Evolutionary conservation across 2,888 invertebrate species (phyloP), one percentile per base, ranked within the genome.

Genomic region (Mechanitis mazaeus): DNA sequence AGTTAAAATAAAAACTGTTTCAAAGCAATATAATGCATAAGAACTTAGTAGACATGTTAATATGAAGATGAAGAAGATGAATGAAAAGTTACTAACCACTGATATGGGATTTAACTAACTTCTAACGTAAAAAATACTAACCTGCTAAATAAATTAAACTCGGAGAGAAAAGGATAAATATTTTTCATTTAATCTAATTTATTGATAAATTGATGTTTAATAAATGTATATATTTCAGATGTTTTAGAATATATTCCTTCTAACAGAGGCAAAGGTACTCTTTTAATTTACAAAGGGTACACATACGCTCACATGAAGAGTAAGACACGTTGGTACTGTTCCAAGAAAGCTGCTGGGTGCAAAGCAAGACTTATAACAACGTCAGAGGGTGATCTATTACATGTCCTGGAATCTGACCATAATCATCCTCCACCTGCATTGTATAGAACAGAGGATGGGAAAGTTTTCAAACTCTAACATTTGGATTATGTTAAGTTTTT

Each of bases 231-330:
- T 38, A n/a, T 60, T 62, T 45, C 54, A 66, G 50, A 59, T 56
- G 31, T 62, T 28, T n/a, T 65, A 12, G 70, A 68, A 58, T 69
- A 67, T n/a, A 64, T 69, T 9, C 71, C 69, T 20, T 68, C 65
- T 5, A 68, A 69, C 31, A 68, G 69, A 1, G 71, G 71, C 6
- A 71, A 67, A 38, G 67, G 68, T 0, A 20, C 57, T 33, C 9
- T 68, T 50, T 63, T 73, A 0, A 56, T 75, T 3, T 74, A 71
- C 59, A 68, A 64, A n/a, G 71, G 72, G 4, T 68, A 68, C 35
- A 75, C 72, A 7, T 76, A 70, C 28, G 64, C 64, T 11, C 67
- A 63, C 12, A 74, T 71, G 71, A 45, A 53, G 1, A 68, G 55
- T 57, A 66, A 60, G 3, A 68, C 63, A 0, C 63, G 72, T 3